These are phyloP conservation scores for Ectobius pallidus DNA, from an alignment of 2,888 invertebrate genomes.

Conservation along the genomic window DNA sequence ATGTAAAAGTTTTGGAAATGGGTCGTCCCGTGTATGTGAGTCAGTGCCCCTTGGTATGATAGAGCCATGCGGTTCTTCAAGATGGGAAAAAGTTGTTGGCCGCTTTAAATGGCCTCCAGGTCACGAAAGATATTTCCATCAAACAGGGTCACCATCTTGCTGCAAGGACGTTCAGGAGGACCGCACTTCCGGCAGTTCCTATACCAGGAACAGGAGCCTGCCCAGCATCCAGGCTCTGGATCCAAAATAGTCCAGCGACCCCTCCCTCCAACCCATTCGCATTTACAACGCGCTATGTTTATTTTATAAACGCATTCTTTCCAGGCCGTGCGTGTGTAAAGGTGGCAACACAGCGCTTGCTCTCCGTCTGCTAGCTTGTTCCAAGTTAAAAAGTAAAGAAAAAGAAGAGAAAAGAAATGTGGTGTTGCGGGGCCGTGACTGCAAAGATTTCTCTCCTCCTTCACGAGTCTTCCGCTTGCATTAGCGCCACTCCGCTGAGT, in stretches of 20 bases:
- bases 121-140: slow-evolving; percentile 9
- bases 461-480: slow-evolving; percentile 13
- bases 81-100: slow-evolving; percentile 17
- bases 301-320: not conserved
- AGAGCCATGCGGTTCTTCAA: not conserved
- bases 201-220: too few species aligned
- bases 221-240: too few species aligned
- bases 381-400: not conserved
- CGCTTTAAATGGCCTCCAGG: slow-evolving; percentile 14
- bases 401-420: not conserved
- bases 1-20: not conserved
- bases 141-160: not conserved
- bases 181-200: not conserved
- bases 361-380: not conserved
- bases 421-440: slow-evolving; percentile 8
- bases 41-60: not conserved
- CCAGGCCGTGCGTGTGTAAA: not conserved
- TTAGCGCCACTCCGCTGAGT: slow-evolving; percentile 13
- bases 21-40: not conserved
- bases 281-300: not conserved
- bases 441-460: slow-evolving; percentile 14
- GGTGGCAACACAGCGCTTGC: slow-evolving; percentile 7
- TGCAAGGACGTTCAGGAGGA: not conserved
- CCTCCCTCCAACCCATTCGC: too few species aligned
- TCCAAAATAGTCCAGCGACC: too few species aligned